Base-by-base conservation (phyloP, 2,888 invertebrate species). In the Lithophane ornitopus region DNA sequence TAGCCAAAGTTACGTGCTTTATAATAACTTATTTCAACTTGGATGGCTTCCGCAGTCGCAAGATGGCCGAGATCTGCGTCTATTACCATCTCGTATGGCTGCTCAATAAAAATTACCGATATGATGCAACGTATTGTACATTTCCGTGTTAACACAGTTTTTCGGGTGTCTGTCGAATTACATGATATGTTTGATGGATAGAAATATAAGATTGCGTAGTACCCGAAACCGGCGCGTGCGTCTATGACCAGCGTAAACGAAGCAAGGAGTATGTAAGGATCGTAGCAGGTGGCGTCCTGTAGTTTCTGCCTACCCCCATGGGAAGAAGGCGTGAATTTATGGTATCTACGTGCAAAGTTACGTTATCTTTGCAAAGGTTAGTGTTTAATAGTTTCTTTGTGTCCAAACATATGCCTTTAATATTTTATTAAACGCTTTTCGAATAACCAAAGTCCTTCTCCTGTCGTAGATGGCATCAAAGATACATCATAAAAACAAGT, bases 101-200 rank as follows among this genome's bases (percentile, higher is more conserved):
- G 74, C 78, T 78, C 74, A 84, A 81, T 81, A 78, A 70, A 72
- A 73, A 59, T 71, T 74, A 77, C 71, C 58, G 62, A 79, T 80
- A 74, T 83, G 70, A 74, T 74, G 84, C 78, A 83, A 85, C 41
- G 34, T 9, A 19, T 65, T 66, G 52, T 78, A 75, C 75, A 83
- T 80, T 85, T 85, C 85, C 85, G 82, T 67, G 70, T 62, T 85
- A 69, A 66, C 77, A 70, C 52, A 58, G 70, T 72, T 82, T 67
- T 56, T 69, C 16, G 68, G 34, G 41, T 69, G 22, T 72, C 61
- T 72, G 62, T 22, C 58, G 61, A 73, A 78, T 65, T 80, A 65
- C 26, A 75, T 79, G 59, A 59, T 69, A 56, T 8, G 56, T 74
- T 12, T 68, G 12, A 28, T 66, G 66, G 49, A 61, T 28, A 61